These are phyloP conservation scores for Hypomecis atomaria DNA, from an alignment of 2,888 invertebrate species.

Conservation along the genomic window DNA sequence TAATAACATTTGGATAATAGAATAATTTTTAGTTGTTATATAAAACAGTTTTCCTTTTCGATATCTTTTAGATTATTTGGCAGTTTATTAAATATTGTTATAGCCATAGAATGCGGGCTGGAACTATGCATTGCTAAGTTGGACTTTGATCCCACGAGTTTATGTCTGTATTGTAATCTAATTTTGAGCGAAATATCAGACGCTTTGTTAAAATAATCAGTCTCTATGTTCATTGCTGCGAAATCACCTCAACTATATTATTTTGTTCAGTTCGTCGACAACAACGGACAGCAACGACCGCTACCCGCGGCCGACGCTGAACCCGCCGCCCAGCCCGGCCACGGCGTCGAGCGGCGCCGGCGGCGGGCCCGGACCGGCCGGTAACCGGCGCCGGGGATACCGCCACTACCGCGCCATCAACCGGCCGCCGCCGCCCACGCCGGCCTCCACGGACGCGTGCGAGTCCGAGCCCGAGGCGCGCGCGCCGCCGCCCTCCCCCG, in stretches of 20 bases:
- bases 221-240: no score
- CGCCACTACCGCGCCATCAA: slow-evolving; percentile 91
- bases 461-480: slow-evolving; percentile 92
- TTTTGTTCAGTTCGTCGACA: slow-evolving; percentile 77
- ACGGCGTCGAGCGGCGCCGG: slow-evolving; percentile 83
- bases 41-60: no score
- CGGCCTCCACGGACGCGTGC: slow-evolving; percentile 97
- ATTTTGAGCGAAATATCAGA: no score
- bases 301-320: slow-evolving; percentile 94
- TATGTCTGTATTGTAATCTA: no score
- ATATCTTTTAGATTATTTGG: no score
- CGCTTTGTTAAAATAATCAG: no score
- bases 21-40: no score
- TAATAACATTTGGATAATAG: no score
- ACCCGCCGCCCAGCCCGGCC: slow-evolving; percentile 96
- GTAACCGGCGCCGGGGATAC: slow-evolving; percentile 90
- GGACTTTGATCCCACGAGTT: no score
- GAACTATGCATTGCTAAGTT: no score
- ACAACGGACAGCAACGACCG: slow-evolving; percentile 84
- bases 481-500: slow-evolving; percentile 95
- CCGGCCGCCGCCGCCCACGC: slow-evolving; percentile 97
- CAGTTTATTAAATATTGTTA: no score
- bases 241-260: background rate
- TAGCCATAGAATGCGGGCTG: no score
- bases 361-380: slow-evolving; percentile 88